Conservation (phyloP, 2,888 invertebrate genomes). For the Sabellastarte sp. region DNA sequence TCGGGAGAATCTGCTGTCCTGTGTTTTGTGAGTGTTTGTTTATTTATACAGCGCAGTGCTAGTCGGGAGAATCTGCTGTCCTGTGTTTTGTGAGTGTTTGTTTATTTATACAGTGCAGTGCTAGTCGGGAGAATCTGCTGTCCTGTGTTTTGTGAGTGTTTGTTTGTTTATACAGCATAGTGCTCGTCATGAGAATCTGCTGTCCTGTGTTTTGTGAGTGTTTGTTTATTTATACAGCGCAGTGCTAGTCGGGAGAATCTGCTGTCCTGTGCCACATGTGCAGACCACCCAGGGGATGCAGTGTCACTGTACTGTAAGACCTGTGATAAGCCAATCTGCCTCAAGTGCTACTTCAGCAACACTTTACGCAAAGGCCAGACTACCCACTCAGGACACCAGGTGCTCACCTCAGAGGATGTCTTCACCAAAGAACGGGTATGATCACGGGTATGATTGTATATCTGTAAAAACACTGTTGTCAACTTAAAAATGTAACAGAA, state of each 20-base stretch:
- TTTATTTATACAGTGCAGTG: too few relatives aligned
- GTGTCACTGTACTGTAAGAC: slow-evolving; percentile 28
- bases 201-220: too few relatives aligned
- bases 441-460: background rate
- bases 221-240: too few relatives aligned
- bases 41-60: too few relatives aligned
- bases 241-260: background rate
- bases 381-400: slow-evolving; percentile 24
- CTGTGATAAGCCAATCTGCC: slow-evolving; percentile 29
- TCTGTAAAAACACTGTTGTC: background rate
- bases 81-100: too few relatives aligned
- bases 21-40: too few relatives aligned
- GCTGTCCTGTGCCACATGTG: slow-evolving; percentile 9
- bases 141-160: too few relatives aligned
- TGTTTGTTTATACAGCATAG: too few relatives aligned
- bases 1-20: too few relatives aligned
- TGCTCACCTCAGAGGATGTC: slow-evolving; percentile 30
- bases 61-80: too few relatives aligned
- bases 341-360: slow-evolving; percentile 29
- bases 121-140: too few relatives aligned
- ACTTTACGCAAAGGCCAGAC: slow-evolving; percentile 14
- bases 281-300: slow-evolving; percentile 28
- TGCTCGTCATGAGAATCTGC: too few relatives aligned
- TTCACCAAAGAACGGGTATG: slow-evolving; percentile 24
- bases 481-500: background rate